A percentile compares a stretch with the other conserved stretches of the same genome.
These are phyloP conservation scores for Sphinx pinastri DNA, from an alignment of 2,888 invertebrate species.

Conservation along the genomic window DNA sequence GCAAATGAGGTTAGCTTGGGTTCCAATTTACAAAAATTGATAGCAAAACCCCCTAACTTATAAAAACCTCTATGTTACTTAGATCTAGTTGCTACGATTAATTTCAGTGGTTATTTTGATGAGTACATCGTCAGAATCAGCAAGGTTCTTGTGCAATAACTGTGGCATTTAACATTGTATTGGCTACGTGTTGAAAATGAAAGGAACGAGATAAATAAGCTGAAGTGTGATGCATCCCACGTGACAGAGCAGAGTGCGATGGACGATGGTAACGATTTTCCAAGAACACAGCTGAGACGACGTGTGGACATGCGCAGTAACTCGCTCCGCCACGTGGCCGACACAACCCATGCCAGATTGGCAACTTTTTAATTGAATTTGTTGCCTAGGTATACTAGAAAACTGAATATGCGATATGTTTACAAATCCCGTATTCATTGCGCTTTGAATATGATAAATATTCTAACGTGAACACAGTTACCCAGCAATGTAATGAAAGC, in stretches of 20 bases:
- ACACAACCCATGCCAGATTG: slow-evolving; percentile 26
- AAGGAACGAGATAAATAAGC: slow-evolving; percentile 4
- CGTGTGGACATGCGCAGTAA: slow-evolving; percentile 71
- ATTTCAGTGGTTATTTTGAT: no score
- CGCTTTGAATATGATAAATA: neutral
- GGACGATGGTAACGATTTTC: slow-evolving; percentile 77
- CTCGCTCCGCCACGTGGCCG: slow-evolving; percentile 62
- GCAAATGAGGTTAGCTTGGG: no score
- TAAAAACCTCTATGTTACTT: no score
- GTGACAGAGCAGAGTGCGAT: slow-evolving; percentile 60
- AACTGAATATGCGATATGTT: slow-evolving; percentile 33
- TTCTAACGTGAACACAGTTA: neutral
- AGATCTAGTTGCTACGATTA: no score
- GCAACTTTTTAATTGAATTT: slow-evolving; percentile 50
- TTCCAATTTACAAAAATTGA: no score
- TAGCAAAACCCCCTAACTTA: no score
- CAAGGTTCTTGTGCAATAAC: neutral
- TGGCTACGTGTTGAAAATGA: slow-evolving; percentile 18
- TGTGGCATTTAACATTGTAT: neutral
- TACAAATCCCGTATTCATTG: neutral
- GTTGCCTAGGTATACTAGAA: slow-evolving; percentile 39
- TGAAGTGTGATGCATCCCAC: slow-evolving; percentile 47
- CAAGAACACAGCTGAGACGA: slow-evolving; percentile 73
- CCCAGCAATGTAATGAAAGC: neutral
- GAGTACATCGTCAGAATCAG: neutral